These are phyloP conservation scores for Oreochromis tanganicae DNA, from an alignment of 2,113 vertebrate species.

Conservation along the genomic window DNA sequence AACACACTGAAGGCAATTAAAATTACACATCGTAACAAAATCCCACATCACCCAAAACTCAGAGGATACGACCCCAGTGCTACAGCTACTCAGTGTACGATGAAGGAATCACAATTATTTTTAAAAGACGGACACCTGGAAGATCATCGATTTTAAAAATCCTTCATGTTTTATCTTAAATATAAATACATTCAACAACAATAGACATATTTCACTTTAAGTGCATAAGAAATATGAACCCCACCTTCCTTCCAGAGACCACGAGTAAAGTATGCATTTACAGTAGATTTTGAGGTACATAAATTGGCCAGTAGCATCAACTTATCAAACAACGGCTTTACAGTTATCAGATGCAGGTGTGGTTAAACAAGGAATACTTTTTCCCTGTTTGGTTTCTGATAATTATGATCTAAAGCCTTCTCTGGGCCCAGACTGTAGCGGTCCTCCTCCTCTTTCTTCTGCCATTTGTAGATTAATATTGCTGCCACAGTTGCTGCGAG, in stretches of 20 bases:
- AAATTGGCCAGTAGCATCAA: not conserved
- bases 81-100: not conserved
- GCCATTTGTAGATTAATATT: constrained; percentile 83
- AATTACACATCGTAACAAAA: not conserved
- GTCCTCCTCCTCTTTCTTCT: constrained; percentile 77
- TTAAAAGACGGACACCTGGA: not conserved
- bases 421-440: constrained; percentile 76
- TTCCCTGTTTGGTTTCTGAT: constrained; percentile 74
- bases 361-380: constrained; percentile 77
- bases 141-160: not conserved
- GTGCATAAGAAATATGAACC: not conserved
- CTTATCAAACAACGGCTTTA: not conserved
- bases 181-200: constrained; percentile 6
- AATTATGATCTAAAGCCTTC: constrained; percentile 72
- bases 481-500: constrained; percentile 74
- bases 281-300: not conserved
- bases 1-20: not conserved
- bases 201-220: not conserved
- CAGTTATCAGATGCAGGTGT: not conserved
- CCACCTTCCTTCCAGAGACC: not conserved
- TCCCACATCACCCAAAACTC: not conserved
- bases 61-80: not conserved
- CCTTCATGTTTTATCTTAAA: not conserved
- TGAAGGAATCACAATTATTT: not conserved
- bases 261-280: not conserved